Base-by-base conservation (phyloP, 1,140 invertebrate species). In the Cherax destructor region DNA sequence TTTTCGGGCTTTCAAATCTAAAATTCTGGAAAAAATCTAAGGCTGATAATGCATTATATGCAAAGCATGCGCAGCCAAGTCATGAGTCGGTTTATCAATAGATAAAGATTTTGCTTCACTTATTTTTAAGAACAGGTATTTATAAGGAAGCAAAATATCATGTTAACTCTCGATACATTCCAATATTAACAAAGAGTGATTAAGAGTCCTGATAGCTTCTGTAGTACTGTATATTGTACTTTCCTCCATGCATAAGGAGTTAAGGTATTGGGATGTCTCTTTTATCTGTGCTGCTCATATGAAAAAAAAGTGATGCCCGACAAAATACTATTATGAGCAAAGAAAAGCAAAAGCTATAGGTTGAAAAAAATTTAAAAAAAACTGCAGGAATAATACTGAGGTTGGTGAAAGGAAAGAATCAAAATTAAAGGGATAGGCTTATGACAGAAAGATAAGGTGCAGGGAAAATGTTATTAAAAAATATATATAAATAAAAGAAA, bases 61-160 rank as follows among this genome's bases (percentile, higher is more conserved):
- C 56, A 81, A 81, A 50, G 79, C 79, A 50, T 81, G 79, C 79
- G 24, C 49, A 47, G 79, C 79, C 79, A 81, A 81, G 79, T 81
- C 79, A 59, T 81, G 79, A 30, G 79, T 81, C 79, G 79, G 79
- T 50, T 81, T 81, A 21, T 24, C 56, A 56, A 59, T n/a, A 81
- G 21, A 59, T 30, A 81, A 56, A 81, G 13, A n/a, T 79, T 79
- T n/a, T 81, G 79, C 24, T 81, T 81, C 21, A 11, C 24, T 59
- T 21, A 30, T 81, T 21, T 47, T 59, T 41, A 41, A 41, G 30
- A 41, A 1, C 0, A 56, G n/a, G 21, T 78, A 9, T 13, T 49
- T 79, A 50, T 52, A n/a, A 79, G 5, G 52, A 79, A 79, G 61
- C 61, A 21, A 65, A 21, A 65, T 65, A 21, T 65, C 10, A 56